These are phyloP conservation scores for Paramacrobiotus metropolitanus DNA, from an alignment of 1,140 invertebrate genomes.

Conservation along the genomic window DNA sequence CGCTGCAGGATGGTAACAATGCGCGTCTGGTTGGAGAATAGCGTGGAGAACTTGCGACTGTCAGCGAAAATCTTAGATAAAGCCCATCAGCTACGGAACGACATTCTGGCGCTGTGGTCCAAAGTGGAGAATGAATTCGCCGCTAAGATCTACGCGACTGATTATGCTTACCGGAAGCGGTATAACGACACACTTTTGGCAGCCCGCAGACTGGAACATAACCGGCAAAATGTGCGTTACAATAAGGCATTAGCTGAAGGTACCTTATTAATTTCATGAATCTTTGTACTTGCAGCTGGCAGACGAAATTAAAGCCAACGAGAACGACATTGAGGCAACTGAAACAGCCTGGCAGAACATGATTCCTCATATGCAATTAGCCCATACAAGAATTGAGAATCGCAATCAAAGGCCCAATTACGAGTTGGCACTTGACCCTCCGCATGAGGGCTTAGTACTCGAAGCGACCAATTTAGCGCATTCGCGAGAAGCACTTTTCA, in stretches of 20 bases:
- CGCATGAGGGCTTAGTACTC: constrained; percentile 13
- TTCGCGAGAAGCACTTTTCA: neutral
- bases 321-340: neutral
- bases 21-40: neutral
- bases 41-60: neutral
- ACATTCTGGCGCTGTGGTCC: neutral
- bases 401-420: constrained; percentile 24
- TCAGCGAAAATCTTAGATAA: neutral
- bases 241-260: too few relatives aligned
- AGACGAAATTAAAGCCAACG: neutral
- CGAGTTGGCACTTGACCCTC: constrained; percentile 23
- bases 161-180: neutral
- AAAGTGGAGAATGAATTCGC: neutral
- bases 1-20: neutral
- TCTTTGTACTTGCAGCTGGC: neutral
- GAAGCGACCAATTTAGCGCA: neutral
- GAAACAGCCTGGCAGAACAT: neutral
- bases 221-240: neutral
- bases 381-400: constrained; percentile 25
- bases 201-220: neutral
- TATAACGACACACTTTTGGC: neutral
- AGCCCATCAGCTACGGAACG: neutral
- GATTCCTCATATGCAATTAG: constrained; percentile 19
- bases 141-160: neutral
- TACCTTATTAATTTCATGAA: too few relatives aligned